Evolutionary conservation across 2,113 vertebrate genomes (phyloP).

Genomic region (Sterrhoptilus dennistouni): DNA sequence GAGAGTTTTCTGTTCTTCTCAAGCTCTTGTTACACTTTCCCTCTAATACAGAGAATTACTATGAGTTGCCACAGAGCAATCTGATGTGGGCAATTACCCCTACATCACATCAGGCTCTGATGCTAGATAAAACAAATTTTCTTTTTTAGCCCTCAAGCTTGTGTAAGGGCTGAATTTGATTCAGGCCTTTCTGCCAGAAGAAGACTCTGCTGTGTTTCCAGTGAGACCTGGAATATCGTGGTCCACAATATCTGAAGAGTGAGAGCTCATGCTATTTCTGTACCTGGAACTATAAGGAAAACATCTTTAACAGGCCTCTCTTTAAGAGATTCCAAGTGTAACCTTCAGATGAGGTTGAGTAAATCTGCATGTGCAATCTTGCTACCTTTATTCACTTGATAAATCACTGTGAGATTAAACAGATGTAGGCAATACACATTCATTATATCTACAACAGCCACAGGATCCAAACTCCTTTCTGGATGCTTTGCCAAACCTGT

Average conservation of each 20-base stretch:
- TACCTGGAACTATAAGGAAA: not conserved
- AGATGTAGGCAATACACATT: not conserved
- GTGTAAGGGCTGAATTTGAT: not conserved
- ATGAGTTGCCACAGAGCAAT: not conserved
- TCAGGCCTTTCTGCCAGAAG: not conserved
- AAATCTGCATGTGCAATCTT: not conserved
- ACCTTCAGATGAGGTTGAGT: not conserved
- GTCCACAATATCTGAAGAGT: not conserved
- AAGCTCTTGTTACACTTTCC: not conserved
- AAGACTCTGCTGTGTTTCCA: not conserved
- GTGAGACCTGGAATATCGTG: fast-evolving
- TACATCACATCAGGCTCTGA: not conserved
- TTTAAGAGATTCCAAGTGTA: not conserved
- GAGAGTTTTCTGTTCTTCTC: not conserved
- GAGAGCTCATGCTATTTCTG: not conserved
- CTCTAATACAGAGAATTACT: not conserved
- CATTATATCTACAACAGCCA: not conserved
- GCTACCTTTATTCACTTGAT: not conserved
- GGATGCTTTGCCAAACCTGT: not conserved
- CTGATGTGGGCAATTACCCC: not conserved
- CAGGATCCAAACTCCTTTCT: not conserved
- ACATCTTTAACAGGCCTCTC: not conserved
- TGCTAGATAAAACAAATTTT: not conserved
- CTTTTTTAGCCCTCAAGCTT: not conserved
- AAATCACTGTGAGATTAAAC: not conserved